Percentiles rank a stretch among this genome's conserved stretches.
Conservation (phyloP, 1,140 invertebrate species). For the Probaryconus sp. region DNA sequence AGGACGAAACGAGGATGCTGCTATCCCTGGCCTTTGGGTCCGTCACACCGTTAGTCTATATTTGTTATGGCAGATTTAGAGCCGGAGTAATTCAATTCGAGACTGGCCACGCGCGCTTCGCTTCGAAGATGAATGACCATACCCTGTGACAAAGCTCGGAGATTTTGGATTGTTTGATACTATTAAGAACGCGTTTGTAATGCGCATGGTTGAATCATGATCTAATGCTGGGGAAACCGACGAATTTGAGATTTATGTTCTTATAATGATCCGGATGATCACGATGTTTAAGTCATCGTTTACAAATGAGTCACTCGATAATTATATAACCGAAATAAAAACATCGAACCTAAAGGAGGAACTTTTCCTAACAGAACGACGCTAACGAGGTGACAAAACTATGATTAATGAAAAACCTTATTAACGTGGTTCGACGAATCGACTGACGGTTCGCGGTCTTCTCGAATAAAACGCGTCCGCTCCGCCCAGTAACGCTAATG, state of each 20-base stretch:
- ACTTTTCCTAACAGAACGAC: no score
- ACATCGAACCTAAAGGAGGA: no score
- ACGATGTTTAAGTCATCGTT: no score
- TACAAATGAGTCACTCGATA: no score
- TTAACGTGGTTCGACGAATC: conserved; percentile 48
- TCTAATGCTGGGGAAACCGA: no score
- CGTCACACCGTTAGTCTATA: conserved; percentile 44
- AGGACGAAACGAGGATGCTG: conserved; percentile 24
- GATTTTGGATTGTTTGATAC: conserved; percentile 23
- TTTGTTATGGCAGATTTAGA: conserved; percentile 65
- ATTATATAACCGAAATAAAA: no score
- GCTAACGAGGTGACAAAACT: conserved; percentile 59
- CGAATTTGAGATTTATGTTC: no score
- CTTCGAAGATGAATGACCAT: conserved; percentile 38
- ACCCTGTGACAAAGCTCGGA: conserved; percentile 24
- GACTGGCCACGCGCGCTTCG: conserved; percentile 19
- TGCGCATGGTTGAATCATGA: no score
- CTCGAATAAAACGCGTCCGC: conserved; percentile 34
- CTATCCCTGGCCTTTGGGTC: conserved; percentile 18
- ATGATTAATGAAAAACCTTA: conserved; percentile 63
- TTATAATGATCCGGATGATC: no score
- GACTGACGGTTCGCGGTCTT: conserved; percentile 24
- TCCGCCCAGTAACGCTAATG: conserved; percentile 50
- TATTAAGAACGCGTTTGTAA: no score
- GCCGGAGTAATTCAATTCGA: conserved; percentile 63